Base-by-base conservation (phyloP, 2,113 vertebrate genomes). In the cat (Felis catus) region DNA sequence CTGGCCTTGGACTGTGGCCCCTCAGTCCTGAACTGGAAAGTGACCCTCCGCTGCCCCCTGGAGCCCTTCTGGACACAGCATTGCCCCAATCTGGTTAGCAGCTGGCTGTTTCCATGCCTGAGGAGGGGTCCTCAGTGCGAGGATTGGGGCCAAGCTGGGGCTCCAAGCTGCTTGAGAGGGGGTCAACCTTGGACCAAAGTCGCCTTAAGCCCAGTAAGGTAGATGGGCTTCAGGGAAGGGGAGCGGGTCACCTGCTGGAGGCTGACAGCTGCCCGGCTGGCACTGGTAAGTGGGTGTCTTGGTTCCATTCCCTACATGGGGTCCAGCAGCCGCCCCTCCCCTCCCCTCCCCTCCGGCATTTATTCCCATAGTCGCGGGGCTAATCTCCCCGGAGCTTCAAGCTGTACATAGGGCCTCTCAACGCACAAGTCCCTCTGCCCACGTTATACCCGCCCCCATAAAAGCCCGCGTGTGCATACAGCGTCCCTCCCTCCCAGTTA, bases 321-420 rank as follows among this genome's bases (percentile, higher is more conserved):
- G 55, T 16, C 94, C 66, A 51, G 73, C 76, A 65, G 78, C 79
- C 74, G 18, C 10, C 76, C 33, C 91, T 74, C n/a, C 81, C 79
- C 48, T 11, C 70, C 73, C 13, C 87, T 27, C 23, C 65, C 41
- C 9, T 89, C 21, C 66, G 80, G 53, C 55, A 8, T 93, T n/a
- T 68, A 23, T 91, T 95, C 81, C 95, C 68, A 0, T 84, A 95
- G 97, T 73, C 89, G 27, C 29, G 66, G 73, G 90, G 94, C 70
- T 80, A 12, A 76, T 61, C 53, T 90, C 78, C 85, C 55, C 73
- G 33, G 39, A 53, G 91, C 97, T 96, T 94, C 92, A 45, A 98
- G 98, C 98, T 99, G 98, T 99, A 98, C 97, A 98, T 98, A 98
- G 36, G 39, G 93, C 94, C 95, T 94, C 95, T 97, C 55, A 86